phyloP scores from a whole-genome alignment of 2,797 vertebrate genomes.

The Tragopan temminckii region DNA sequence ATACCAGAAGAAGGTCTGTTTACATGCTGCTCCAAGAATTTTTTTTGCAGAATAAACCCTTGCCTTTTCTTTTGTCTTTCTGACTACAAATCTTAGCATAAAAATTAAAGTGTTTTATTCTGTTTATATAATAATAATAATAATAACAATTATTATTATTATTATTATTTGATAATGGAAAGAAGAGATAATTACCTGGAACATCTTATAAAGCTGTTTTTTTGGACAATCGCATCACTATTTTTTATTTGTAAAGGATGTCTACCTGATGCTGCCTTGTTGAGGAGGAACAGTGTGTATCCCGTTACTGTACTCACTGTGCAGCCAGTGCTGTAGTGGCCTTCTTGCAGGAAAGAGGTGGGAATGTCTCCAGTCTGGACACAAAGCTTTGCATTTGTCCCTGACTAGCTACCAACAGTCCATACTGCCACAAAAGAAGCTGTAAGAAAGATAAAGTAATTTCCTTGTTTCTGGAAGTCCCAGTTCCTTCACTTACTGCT shows the following conservation, averaged over 20 bases:
- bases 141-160: too few species aligned
- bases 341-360: neutral
- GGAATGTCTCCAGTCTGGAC: neutral
- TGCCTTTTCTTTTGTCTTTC: constrained; percentile 1
- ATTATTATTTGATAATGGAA: neutral
- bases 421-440: neutral
- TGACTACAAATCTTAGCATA: constrained; percentile 11
- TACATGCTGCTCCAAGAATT: constrained; percentile 71
- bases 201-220: neutral
- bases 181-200: neutral
- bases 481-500: neutral
- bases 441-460: neutral
- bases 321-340: neutral
- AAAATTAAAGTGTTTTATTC: neutral
- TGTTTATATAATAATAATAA: neutral
- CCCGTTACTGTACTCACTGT: accelerated
- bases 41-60: constrained; percentile 4
- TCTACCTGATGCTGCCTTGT: neutral
- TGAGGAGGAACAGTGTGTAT: neutral
- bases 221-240: neutral
- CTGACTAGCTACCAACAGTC: neutral
- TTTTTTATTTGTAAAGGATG: neutral
- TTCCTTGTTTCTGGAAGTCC: neutral
- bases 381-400: neutral
- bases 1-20: constrained; percentile 73